phyloP scores from a whole-genome alignment of 2,797 vertebrate genomes.

The Danionella dracula region DNA sequence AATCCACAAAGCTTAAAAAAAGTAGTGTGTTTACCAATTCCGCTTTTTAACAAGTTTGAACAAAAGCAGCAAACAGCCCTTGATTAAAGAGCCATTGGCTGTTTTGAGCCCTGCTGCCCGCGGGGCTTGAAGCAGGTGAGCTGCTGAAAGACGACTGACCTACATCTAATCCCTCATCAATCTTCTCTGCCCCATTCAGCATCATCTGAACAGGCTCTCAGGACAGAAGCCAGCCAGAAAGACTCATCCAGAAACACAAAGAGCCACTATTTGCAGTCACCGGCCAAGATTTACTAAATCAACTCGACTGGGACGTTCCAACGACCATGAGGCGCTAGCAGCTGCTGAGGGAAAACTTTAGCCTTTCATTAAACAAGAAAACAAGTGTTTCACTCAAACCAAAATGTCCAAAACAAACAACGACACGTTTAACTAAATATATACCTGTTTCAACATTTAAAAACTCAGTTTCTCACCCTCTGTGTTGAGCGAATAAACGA shows the following conservation, averaged over 20 bases:
- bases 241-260: conserved; percentile 35
- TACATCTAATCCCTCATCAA: conserved; percentile 60
- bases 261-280: conserved; percentile 16
- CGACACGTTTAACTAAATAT: too few relatives aligned
- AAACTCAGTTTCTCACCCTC: conserved; percentile 75
- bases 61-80: not conserved
- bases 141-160: conserved; percentile 47
- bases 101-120: conserved; percentile 15
- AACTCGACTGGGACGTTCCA: not conserved
- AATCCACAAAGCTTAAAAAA: too few relatives aligned
- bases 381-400: too few relatives aligned
- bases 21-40: too few relatives aligned
- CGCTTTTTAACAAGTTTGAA: not conserved
- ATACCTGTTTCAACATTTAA: too few relatives aligned
- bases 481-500: conserved; percentile 74
- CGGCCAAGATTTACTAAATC: conserved; percentile 14
- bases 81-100: conserved; percentile 8
- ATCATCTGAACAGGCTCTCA: conserved; percentile 48
- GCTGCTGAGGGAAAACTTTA: too few relatives aligned
- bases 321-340: not conserved
- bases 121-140: conserved; percentile 22
- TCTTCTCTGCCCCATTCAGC: conserved; percentile 49
- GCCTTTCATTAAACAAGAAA: too few relatives aligned
- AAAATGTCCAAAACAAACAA: too few relatives aligned
- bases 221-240: conserved; percentile 31